A percentile compares a stretch with the other conserved stretches of the same genome.
phyloP scores from a whole-genome alignment of 1,140 invertebrate species.

The Magallana ariakensis region DNA sequence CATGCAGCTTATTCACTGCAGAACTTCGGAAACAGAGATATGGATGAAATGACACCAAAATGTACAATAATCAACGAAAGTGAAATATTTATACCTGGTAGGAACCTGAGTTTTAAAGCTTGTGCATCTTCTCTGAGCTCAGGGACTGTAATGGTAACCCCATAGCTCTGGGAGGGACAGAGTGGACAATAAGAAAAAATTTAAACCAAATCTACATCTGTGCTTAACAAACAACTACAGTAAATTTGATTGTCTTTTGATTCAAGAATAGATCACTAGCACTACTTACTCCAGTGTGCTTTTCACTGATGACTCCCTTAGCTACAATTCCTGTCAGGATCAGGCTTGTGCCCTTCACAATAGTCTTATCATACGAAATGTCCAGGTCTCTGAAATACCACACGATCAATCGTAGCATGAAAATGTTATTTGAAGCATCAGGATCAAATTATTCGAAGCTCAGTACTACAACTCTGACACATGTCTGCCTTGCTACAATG shows the following conservation, averaged over 20 bases:
- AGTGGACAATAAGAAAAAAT: conserved; percentile 21
- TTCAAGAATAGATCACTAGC: not conserved
- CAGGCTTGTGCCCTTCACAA: conserved; percentile 73
- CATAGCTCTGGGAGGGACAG: conserved; percentile 74
- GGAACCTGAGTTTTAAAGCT: conserved; percentile 75
- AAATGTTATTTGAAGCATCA: too few species aligned
- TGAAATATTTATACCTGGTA: conserved; percentile 70
- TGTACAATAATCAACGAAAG: not conserved
- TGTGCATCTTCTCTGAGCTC: conserved; percentile 71
- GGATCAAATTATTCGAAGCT: too few species aligned
- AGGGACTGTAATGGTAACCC: conserved; percentile 71
- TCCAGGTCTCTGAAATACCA: conserved; percentile 75
- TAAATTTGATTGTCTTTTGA: too few species aligned
- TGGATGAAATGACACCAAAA: not conserved
- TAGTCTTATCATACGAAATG: conserved; percentile 67
- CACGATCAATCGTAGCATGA: not conserved
- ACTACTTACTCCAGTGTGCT: not conserved
- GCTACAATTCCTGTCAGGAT: conserved; percentile 76
- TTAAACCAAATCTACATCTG: not conserved
- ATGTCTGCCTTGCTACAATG: too few species aligned
- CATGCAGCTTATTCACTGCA: too few species aligned
- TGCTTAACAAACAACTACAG: too few species aligned
- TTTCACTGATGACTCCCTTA: conserved; percentile 68
- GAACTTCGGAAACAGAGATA: not conserved
- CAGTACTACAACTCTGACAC: too few species aligned